A percentile compares a stretch with the other conserved stretches of the same genome.
phyloP scores from a whole-genome alignment of 2,113 vertebrate genomes.

The Heterotis niloticus region DNA sequence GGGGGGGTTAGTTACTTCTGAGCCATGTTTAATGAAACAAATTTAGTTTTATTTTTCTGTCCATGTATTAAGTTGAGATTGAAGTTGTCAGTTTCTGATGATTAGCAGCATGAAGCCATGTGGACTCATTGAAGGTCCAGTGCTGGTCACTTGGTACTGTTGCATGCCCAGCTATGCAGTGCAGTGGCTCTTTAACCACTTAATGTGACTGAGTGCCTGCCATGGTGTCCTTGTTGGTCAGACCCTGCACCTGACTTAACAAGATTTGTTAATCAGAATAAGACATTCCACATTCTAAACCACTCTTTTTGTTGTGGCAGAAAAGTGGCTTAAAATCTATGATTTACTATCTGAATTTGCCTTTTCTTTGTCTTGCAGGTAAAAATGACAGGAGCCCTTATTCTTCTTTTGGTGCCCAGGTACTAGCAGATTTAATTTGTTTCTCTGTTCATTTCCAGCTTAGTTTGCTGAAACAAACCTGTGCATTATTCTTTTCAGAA shows the following conservation, averaged over 20 bases:
- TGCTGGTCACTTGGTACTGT: background rate
- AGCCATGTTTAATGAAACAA: conserved; percentile 62
- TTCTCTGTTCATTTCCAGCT: no score
- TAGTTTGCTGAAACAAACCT: background rate
- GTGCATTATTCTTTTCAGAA: no score
- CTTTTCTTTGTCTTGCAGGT: conserved; percentile 59
- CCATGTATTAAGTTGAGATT: no score
- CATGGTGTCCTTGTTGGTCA: no score
- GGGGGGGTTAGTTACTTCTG: conserved; percentile 48
- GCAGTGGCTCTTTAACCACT: no score
- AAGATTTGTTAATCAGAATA: no score
- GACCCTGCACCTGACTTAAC: no score
- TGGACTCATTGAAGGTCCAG: background rate
- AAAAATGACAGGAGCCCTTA: conserved; percentile 81
- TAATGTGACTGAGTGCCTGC: no score
- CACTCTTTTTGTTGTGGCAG: no score
- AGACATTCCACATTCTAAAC: no score
- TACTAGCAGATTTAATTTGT: conserved; percentile 39
- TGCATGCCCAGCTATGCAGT: no score
- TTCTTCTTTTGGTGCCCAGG: conserved; percentile 74
- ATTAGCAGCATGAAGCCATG: background rate
- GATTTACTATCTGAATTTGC: conserved; percentile 8
- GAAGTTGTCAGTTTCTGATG: no score
- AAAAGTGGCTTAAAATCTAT: conserved; percentile 4
- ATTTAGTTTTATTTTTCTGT: conserved; percentile 68